Percentiles rank a stretch among this genome's conserved stretches.
These are phyloP conservation scores for Phaenicophaeus curvirostris DNA, from an alignment of 2,797 vertebrate genomes.

Conservation along the genomic window DNA sequence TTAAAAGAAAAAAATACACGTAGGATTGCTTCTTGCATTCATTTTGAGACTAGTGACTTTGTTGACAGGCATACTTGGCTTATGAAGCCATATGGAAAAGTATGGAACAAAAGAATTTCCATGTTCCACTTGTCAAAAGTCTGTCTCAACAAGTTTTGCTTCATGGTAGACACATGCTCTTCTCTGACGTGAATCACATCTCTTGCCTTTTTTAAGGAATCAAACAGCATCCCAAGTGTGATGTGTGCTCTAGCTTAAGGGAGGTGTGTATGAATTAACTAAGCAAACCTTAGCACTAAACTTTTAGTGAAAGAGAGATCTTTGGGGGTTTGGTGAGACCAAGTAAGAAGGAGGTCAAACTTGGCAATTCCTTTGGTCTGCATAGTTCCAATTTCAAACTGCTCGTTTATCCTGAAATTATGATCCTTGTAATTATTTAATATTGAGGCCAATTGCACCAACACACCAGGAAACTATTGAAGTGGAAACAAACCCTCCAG, in stretches of 20 bases:
- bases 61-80: neutral
- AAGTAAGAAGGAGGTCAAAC: constrained; percentile 18
- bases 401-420: constrained; percentile 43
- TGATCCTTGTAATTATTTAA: constrained; percentile 53
- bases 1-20: neutral
- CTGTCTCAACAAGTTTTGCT: constrained; percentile 26
- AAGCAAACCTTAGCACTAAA: neutral
- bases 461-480: constrained; percentile 38
- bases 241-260: neutral
- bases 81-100: neutral
- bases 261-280: neutral
- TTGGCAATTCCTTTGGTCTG: constrained; percentile 12
- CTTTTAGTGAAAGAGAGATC: constrained; percentile 8
- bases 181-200: constrained; percentile 20
- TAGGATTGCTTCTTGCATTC: neutral
- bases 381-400: constrained; percentile 20
- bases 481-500: constrained; percentile 24
- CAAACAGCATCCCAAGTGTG: neutral
- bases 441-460: constrained; percentile 2
- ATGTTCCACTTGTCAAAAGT: constrained; percentile 23
- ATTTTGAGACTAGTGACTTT: neutral
- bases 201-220: neutral
- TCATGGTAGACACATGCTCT: constrained; percentile 5
- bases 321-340: neutral
- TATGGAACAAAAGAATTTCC: constrained; percentile 23